Evolutionary conservation across 2,797 vertebrate genomes (phyloP).

Genomic region (Hypotaenidia okinawae): DNA sequence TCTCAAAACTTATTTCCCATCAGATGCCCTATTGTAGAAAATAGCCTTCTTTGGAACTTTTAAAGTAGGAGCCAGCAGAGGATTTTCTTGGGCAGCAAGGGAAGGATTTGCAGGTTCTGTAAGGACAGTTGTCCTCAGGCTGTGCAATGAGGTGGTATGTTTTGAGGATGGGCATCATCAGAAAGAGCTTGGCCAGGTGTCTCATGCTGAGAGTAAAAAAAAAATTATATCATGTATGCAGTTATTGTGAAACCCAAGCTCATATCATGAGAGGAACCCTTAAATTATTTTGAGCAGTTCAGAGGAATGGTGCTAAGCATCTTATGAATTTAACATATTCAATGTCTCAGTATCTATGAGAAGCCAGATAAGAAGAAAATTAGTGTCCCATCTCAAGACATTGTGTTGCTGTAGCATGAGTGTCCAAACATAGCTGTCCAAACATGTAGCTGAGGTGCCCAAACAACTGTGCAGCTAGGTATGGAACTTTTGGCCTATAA

Average conservation of each 20-base stretch:
- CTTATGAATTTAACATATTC: background rate
- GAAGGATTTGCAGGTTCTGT: background rate
- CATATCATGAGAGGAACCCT: background rate
- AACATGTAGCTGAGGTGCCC: background rate
- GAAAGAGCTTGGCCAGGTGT: background rate
- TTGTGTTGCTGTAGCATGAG: background rate
- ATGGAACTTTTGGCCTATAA: background rate
- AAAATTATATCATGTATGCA: background rate
- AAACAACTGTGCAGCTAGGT: background rate
- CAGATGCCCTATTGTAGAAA: background rate
- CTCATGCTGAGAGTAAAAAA: background rate
- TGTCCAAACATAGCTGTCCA: background rate
- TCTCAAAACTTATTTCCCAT: background rate
- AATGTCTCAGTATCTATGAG: background rate
- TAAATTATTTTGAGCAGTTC: background rate
- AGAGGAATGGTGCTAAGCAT: background rate
- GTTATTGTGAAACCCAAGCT: background rate
- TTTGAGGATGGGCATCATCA: rapidly evolving
- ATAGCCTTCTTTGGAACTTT: background rate
- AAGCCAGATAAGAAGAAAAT: background rate
- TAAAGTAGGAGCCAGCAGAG: background rate
- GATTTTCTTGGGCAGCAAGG: background rate
- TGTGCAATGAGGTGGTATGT: background rate
- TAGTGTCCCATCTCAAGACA: background rate
- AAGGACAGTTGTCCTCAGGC: background rate